These are phyloP conservation scores for Illadopsis cleaveri DNA, from an alignment of 2,113 vertebrate species.

Conservation along the genomic window DNA sequence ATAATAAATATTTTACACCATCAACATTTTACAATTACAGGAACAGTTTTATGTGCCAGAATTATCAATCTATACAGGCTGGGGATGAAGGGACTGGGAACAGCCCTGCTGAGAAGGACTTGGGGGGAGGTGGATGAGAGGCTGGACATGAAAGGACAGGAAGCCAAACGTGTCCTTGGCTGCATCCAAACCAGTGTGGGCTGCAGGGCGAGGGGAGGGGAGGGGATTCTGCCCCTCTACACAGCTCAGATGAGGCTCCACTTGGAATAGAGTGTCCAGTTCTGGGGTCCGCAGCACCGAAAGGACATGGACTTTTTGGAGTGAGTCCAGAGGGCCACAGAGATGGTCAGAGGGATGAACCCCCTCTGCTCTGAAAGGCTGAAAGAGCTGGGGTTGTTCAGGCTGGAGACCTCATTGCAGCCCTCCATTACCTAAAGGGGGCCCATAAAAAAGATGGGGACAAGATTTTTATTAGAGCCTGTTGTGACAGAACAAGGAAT, in stretches of 20 bases:
- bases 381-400: not conserved
- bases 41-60: not conserved
- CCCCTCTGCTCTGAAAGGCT: not conserved
- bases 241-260: not conserved
- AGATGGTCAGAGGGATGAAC: not conserved
- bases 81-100: not conserved
- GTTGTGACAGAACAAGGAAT: not conserved
- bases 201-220: rapidly evolving
- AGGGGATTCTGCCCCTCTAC: not conserved
- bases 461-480: not conserved
- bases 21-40: not conserved
- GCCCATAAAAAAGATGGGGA: not conserved
- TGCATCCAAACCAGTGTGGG: rapidly evolving
- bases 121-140: not conserved
- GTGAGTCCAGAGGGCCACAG: rapidly evolving
- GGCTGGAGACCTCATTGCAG: not conserved
- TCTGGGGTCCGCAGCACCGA: not conserved
- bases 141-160: not conserved
- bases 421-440: not conserved
- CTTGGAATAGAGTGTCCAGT: not conserved
- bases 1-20: constrained; percentile 36
- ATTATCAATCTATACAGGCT: not conserved
- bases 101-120: not conserved
- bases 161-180: rapidly evolving
- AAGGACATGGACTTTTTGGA: not conserved